A percentile compares a stretch with the other conserved stretches of the same genome.
Evolutionary conservation across 2,113 vertebrate species (phyloP).

Genomic region (Rattus norvegicus): GRCr8 NC_086023.1:154596501-154597000

Average conservation of each 20-base stretch:
- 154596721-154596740: too few relatives aligned
- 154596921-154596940: not conserved
- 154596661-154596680: not conserved
- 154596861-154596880: not conserved
- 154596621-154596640: not conserved
- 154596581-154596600: not conserved
- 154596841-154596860: not conserved
- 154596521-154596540: not conserved
- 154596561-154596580: not conserved
- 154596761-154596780: not conserved
- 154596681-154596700: not conserved
- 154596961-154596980: not conserved
- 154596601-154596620: too few relatives aligned
- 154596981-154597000: not conserved
- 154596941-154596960: not conserved
- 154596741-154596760: too few relatives aligned
- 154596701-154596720: not conserved
- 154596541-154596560: not conserved
- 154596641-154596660: not conserved
- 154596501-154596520: not conserved
- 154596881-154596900: not conserved
- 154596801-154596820: not conserved
- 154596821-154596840: not conserved
- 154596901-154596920: not conserved
- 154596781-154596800: not conserved